phyloP scores from a whole-genome alignment of 2,888 invertebrate species.

The Aspidiotus rigidus region DNA sequence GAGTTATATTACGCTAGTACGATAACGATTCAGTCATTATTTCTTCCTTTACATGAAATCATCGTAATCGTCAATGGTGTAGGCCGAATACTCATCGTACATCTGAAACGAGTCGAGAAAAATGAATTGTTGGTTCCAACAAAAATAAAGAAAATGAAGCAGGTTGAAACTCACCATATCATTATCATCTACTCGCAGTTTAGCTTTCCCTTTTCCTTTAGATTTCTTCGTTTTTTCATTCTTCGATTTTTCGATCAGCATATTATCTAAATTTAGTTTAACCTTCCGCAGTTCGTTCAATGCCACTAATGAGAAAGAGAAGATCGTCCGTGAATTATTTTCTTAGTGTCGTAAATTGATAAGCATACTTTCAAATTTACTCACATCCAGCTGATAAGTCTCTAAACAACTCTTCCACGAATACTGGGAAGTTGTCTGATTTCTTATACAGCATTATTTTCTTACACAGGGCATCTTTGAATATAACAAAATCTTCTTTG shows the following conservation, averaged over 20 bases:
- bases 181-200: slow-evolving; percentile 35
- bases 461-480: slow-evolving; percentile 38
- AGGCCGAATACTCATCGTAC: slow-evolving; percentile 39
- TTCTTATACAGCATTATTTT: slow-evolving; percentile 38
- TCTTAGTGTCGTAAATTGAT: neutral
- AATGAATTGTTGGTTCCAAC: neutral
- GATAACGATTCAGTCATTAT: too few relatives aligned
- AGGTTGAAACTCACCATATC: slow-evolving; percentile 29
- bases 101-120: slow-evolving; percentile 32
- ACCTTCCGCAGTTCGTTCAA: slow-evolving; percentile 74
- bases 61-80: slow-evolving; percentile 39
- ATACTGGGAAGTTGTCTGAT: slow-evolving; percentile 38
- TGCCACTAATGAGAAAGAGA: slow-evolving; percentile 51
- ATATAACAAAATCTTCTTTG: slow-evolving; percentile 39
- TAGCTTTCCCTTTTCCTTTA: slow-evolving; percentile 42
- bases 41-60: slow-evolving; percentile 38
- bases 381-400: slow-evolving; percentile 67
- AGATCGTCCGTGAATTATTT: neutral
- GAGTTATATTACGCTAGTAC: too few relatives aligned
- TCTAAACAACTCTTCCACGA: slow-evolving; percentile 55
- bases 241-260: slow-evolving; percentile 80
- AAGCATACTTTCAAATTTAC: slow-evolving; percentile 42
- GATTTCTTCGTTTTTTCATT: slow-evolving; percentile 75
- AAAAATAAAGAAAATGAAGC: neutral
- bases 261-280: slow-evolving; percentile 69